These are phyloP conservation scores for Drosophila equinoxialis DNA, from an alignment of 1,140 invertebrate genomes.

Conservation along the genomic window DNA sequence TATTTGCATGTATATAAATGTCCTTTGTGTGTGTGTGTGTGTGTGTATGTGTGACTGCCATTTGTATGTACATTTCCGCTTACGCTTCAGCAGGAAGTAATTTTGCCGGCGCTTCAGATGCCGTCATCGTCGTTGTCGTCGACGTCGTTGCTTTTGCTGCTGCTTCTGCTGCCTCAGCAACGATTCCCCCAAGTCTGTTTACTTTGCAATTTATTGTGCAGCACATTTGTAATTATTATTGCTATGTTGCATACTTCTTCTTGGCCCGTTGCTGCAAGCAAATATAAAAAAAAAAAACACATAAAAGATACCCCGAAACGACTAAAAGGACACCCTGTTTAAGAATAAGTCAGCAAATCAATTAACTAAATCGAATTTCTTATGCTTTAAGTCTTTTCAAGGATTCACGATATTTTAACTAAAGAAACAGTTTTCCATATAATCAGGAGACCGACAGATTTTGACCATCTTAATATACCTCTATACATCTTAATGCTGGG, in stretches of 20 bases:
- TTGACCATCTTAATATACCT: too few species aligned
- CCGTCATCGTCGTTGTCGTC: slow-evolving; percentile 25
- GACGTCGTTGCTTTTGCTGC: slow-evolving; percentile 15
- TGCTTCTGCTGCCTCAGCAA: slow-evolving; percentile 19
- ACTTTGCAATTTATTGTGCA: slow-evolving; percentile 81
- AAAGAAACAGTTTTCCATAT: too few species aligned
- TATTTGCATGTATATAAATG: slow-evolving; percentile 20
- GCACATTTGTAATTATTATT: slow-evolving; percentile 82
- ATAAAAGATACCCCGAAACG: neutral
- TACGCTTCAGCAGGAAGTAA: slow-evolving; percentile 78
- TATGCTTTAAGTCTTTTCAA: too few species aligned
- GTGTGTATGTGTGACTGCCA: slow-evolving; percentile 51
- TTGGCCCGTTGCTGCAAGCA: slow-evolving; percentile 33
- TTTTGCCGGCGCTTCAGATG: slow-evolving; percentile 58
- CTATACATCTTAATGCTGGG: neutral
- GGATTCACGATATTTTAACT: too few species aligned
- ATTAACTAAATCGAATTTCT: too few species aligned
- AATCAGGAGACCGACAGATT: too few species aligned
- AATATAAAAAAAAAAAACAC: slow-evolving; percentile 35
- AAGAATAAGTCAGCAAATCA: neutral
- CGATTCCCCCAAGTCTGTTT: slow-evolving; percentile 61
- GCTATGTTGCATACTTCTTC: slow-evolving; percentile 61
- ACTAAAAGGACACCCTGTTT: neutral
- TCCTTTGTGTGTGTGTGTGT: slow-evolving; percentile 45
- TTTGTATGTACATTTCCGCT: slow-evolving; percentile 79